These are phyloP conservation scores for Daubentonia madagascariensis DNA, from an alignment of 2,113 vertebrate genomes.

Conservation along the genomic window DNA sequence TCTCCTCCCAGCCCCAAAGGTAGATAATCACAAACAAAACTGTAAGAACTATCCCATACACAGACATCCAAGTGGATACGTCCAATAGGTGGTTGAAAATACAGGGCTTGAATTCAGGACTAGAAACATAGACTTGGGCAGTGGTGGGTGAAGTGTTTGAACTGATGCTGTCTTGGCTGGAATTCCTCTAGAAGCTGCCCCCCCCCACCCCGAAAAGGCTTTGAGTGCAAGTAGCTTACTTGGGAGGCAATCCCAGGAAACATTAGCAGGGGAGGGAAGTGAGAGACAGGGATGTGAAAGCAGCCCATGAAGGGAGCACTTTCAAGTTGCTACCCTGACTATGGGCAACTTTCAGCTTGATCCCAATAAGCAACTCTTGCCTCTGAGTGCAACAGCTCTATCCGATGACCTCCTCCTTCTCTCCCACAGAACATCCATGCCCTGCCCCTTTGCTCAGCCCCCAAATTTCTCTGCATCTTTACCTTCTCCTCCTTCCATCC, in stretches of 20 bases:
- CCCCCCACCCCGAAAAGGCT: not conserved
- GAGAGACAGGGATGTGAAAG: not conserved
- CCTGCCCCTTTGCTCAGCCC: not conserved
- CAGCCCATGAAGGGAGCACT: too few relatives aligned
- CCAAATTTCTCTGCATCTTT: not conserved
- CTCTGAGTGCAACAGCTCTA: not conserved
- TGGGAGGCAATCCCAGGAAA: not conserved
- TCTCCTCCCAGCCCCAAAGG: not conserved
- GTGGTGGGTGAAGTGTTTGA: not conserved
- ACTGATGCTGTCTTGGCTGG: not conserved
- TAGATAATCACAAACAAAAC: not conserved
- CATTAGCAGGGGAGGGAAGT: not conserved
- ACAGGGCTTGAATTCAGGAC: not conserved
- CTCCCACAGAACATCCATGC: not conserved
- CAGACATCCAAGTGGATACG: not conserved
- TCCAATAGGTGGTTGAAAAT: not conserved
- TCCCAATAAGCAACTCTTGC: not conserved
- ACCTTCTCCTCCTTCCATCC: not conserved
- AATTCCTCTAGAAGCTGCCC: not conserved
- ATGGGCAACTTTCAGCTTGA: not conserved
- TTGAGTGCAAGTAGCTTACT: not conserved
- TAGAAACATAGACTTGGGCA: not conserved
- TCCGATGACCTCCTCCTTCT: not conserved
- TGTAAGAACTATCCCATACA: not conserved
- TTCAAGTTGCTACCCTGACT: not conserved